These are phyloP conservation scores for Calycopis cecrops DNA, from an alignment of 1,140 invertebrate genomes.

Conservation along the genomic window DNA sequence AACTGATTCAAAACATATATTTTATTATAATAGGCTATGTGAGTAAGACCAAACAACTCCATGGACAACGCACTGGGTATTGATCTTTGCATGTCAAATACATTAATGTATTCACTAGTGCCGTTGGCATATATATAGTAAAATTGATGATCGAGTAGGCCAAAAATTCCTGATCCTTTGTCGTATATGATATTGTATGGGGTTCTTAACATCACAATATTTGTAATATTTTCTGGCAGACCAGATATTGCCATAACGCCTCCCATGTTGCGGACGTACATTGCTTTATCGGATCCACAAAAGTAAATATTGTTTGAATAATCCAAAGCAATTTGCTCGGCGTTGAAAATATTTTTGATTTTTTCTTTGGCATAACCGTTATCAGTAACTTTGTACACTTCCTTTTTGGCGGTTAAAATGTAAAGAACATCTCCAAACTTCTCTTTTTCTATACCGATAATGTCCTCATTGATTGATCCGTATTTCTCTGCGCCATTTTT, in stretches of 20 bases:
- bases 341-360: not conserved
- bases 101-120: no score
- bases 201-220: not conserved
- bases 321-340: not conserved
- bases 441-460: not conserved
- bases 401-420: constrained; percentile 1
- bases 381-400: constrained; percentile 4
- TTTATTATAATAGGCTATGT: no score
- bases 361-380: not conserved
- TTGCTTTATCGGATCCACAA: not conserved
- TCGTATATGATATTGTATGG: no score
- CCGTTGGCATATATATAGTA: not conserved
- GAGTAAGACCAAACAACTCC: no score
- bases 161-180: not conserved
- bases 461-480: not conserved
- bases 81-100: no score
- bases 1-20: no score
- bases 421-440: not conserved
- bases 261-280: not conserved
- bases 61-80: no score
- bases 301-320: not conserved
- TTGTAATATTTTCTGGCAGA: not conserved
- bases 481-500: not conserved
- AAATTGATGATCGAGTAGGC: not conserved
- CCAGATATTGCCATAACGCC: no score